These are phyloP conservation scores for Babyrousa celebensis DNA, from an alignment of 2,797 vertebrate genomes.

Conservation along the genomic window DNA sequence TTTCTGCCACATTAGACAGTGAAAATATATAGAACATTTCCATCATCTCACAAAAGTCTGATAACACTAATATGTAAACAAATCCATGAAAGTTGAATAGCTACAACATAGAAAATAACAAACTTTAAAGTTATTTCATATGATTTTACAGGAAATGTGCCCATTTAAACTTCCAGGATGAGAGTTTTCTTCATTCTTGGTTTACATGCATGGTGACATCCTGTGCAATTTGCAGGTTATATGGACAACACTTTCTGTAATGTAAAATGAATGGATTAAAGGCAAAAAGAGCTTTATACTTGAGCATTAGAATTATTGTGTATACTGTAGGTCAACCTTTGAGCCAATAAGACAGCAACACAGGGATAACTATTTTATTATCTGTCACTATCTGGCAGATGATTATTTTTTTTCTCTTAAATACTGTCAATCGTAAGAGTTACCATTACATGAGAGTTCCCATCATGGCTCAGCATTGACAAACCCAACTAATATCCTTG, in stretches of 20 bases:
- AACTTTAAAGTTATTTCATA: background rate
- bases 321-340: background rate
- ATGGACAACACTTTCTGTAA: background rate
- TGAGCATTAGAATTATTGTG: background rate
- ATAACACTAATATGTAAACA: background rate
- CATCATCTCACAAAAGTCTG: background rate
- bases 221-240: background rate
- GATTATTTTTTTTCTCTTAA: slow-evolving; percentile 17
- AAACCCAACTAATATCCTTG: too few species aligned
- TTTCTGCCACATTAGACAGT: background rate
- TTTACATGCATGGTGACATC: background rate
- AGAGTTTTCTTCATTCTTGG: background rate
- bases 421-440: background rate
- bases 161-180: background rate
- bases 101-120: background rate
- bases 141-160: background rate
- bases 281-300: background rate
- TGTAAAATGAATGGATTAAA: background rate
- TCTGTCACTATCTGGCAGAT: background rate
- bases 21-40: background rate
- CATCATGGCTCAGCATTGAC: too few species aligned
- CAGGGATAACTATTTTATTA: background rate
- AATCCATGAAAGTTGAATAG: background rate
- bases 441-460: background rate
- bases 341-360: background rate